These are phyloP conservation scores for Picathartes gymnocephalus DNA, from an alignment of 2,113 vertebrate genomes.

Conservation along the genomic window DNA sequence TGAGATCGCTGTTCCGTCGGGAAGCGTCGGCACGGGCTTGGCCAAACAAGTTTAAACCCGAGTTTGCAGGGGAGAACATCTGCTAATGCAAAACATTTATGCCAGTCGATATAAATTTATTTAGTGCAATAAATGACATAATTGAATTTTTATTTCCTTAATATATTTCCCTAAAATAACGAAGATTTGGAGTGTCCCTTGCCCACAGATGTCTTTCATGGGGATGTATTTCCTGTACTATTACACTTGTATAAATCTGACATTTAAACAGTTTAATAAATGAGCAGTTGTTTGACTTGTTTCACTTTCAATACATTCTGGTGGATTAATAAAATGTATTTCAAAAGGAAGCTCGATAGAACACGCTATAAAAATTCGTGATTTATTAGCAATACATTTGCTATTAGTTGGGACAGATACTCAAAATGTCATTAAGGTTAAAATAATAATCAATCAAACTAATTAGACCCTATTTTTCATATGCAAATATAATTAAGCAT, in stretches of 20 bases:
- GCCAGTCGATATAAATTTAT: constrained; percentile 76
- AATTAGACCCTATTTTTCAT: constrained; percentile 82
- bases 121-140: constrained; percentile 75
- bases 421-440: constrained; percentile 82
- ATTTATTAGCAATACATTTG: constrained; percentile 76
- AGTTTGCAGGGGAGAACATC: constrained; percentile 45
- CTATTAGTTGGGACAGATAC: constrained; percentile 80
- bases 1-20: fast-evolving
- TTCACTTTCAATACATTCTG: constrained; percentile 77
- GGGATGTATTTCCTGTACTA: constrained; percentile 68
- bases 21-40: fast-evolving
- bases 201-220: constrained; percentile 67
- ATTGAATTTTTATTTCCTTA: constrained; percentile 80
- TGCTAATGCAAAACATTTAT: constrained; percentile 66
- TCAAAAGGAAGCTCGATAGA: constrained; percentile 72
- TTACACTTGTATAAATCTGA: constrained; percentile 73
- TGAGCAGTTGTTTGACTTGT: constrained; percentile 79
- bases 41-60: background rate
- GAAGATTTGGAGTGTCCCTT: constrained; percentile 68
- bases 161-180: constrained; percentile 74
- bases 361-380: constrained; percentile 68
- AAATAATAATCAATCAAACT: constrained; percentile 85
- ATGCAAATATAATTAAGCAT: constrained; percentile 85
- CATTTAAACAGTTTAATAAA: constrained; percentile 79
- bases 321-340: constrained; percentile 78